These are phyloP conservation scores for Gambelia wislizenii DNA, from an alignment of 2,797 vertebrate species.

Conservation along the genomic window DNA sequence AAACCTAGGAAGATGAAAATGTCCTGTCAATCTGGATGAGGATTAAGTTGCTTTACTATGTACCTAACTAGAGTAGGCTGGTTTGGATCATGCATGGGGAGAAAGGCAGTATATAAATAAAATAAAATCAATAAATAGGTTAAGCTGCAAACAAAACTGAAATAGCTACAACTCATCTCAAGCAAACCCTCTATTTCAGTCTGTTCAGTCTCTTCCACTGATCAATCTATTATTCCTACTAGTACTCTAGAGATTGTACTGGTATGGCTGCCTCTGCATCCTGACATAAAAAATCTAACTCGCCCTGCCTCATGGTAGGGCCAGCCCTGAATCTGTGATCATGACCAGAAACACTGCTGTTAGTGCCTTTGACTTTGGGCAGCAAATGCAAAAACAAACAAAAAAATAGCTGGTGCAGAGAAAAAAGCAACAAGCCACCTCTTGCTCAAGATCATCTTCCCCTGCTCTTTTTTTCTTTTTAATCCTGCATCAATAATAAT, in stretches of 20 bases:
- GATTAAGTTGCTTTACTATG: no score
- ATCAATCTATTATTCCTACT: not conserved
- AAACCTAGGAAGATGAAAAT: no score
- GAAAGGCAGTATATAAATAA: no score
- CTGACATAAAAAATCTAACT: not conserved
- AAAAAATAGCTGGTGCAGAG: not conserved
- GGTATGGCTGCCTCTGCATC: not conserved
- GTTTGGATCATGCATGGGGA: no score
- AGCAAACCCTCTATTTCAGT: not conserved
- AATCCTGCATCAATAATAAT: not conserved
- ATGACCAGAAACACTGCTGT: not conserved
- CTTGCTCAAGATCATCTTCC: not conserved
- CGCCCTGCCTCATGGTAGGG: not conserved
- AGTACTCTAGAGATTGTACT: not conserved
- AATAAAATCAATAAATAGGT: no score
- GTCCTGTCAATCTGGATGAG: no score
- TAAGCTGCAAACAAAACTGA: not conserved
- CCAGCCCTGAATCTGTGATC: not conserved
- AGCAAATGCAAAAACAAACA: not conserved
- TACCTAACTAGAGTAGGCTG: not conserved
- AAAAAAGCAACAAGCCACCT: not conserved
- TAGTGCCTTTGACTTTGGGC: not conserved
- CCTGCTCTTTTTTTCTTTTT: not conserved
- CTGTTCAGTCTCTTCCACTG: no score
- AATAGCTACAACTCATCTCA: not conserved